These are phyloP conservation scores for Brachystomella parvula DNA, from an alignment of 1,140 invertebrate species.

Conservation along the genomic window DNA sequence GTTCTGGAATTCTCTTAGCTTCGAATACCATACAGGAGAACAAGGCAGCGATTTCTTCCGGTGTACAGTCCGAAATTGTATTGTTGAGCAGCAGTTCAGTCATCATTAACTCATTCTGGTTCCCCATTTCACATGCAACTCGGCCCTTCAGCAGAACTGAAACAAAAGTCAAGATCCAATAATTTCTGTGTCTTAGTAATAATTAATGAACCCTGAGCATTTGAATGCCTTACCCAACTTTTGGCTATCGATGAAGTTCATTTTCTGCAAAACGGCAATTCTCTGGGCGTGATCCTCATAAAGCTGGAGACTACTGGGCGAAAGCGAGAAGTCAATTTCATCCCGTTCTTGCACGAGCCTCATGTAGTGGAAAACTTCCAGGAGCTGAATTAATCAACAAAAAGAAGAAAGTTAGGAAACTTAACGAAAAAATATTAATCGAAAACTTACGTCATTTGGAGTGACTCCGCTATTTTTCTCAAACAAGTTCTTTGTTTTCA, in stretches of 20 bases:
- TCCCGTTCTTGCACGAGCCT: constrained; percentile 62
- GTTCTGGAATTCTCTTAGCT: constrained; percentile 56
- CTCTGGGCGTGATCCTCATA: constrained; percentile 83
- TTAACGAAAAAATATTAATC: neutral
- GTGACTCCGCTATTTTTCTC: neutral
- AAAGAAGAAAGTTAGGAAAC: constrained; percentile 24
- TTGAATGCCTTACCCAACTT: constrained; percentile 52
- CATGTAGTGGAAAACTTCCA: constrained; percentile 60
- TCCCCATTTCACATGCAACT: constrained; percentile 93
- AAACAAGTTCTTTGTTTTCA: neutral
- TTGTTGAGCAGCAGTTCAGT: constrained; percentile 94
- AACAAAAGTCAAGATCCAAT: constrained; percentile 37
- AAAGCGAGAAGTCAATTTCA: constrained; percentile 64
- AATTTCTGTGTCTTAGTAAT: neutral
- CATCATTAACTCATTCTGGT: constrained; percentile 79
- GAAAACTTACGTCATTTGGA: constrained; percentile 4
- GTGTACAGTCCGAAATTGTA: constrained; percentile 71
- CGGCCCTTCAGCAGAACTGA: constrained; percentile 75
- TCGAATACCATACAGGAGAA: constrained; percentile 88
- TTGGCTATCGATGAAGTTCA: constrained; percentile 66
- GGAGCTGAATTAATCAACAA: constrained; percentile 61
- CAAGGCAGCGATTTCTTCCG: constrained; percentile 85
- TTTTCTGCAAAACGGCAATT: constrained; percentile 66
- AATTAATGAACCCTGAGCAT: neutral
- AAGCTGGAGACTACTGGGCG: constrained; percentile 71